phyloP scores from a whole-genome alignment of 2,888 invertebrate genomes.

The Plebejus melissa region DNA sequence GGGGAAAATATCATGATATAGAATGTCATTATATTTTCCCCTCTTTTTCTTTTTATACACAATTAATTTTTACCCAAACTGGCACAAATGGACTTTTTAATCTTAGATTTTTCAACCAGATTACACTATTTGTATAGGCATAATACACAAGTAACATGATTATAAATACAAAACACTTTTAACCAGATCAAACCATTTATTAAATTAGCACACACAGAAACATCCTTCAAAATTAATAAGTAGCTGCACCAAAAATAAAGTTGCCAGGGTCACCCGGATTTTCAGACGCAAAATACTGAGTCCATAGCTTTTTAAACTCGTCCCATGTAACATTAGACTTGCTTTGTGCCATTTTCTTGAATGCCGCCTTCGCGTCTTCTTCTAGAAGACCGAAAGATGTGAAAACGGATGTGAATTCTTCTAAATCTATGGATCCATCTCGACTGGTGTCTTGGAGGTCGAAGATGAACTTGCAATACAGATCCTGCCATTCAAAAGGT shows the following conservation, averaged over 20 bases:
- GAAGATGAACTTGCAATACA: constrained; percentile 91
- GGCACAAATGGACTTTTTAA: too few species aligned
- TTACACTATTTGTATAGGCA: too few species aligned
- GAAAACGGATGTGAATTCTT: constrained; percentile 85
- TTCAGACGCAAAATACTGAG: constrained; percentile 76
- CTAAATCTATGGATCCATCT: constrained; percentile 83
- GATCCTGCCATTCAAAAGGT: constrained; percentile 83
- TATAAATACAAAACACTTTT: background rate
- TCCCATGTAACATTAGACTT: constrained; percentile 83
- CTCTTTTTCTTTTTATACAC: too few species aligned
- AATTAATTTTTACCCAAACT: too few species aligned
- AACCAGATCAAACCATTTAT: background rate
- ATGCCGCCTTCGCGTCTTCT: constrained; percentile 85
- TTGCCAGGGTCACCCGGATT: constrained; percentile 39
- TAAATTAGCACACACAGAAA: background rate
- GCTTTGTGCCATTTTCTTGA: constrained; percentile 85
- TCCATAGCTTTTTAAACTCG: constrained; percentile 87
- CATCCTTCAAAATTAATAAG: constrained; percentile 27
- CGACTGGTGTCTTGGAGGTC: constrained; percentile 89
- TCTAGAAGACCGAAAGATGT: constrained; percentile 85
- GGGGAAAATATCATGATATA: too few species aligned
- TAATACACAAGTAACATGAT: background rate
- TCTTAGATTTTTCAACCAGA: too few species aligned
- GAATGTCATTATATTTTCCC: too few species aligned
- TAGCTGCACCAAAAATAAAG: constrained; percentile 39